phyloP scores from a whole-genome alignment of 2,113 vertebrate species.

The Diadophis punctatus region DNA sequence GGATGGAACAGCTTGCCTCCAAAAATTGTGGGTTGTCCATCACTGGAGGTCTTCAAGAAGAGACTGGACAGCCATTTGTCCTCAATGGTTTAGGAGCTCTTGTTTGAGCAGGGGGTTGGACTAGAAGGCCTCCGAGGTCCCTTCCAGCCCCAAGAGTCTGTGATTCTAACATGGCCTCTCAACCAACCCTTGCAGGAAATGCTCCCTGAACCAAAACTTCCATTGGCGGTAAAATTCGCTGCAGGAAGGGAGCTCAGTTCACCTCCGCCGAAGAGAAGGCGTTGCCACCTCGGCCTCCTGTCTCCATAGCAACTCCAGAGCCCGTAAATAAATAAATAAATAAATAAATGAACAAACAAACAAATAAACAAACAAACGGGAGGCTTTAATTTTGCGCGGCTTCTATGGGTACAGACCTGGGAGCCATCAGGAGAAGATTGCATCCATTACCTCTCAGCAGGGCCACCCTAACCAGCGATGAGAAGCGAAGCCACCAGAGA shows the following conservation, averaged over 20 bases:
- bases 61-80: too few species aligned
- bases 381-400: constrained; percentile 68
- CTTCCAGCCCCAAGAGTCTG: too few species aligned
- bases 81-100: too few species aligned
- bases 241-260: not conserved
- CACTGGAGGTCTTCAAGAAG: too few species aligned
- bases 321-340: not conserved
- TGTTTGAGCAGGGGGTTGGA: too few species aligned
- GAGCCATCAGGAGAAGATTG: constrained; percentile 72
- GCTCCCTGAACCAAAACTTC: not conserved
- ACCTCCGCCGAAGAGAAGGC: not conserved
- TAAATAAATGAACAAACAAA: not conserved
- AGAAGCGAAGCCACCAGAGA: constrained; percentile 36
- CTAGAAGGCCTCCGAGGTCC: too few species aligned
- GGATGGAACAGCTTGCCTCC: too few species aligned
- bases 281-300: not conserved
- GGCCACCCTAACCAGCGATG: constrained; percentile 21
- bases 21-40: too few species aligned
- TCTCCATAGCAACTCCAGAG: constrained; percentile 64
- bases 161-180: too few species aligned
- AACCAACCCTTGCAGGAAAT: fast-evolving
- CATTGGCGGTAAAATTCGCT: not conserved
- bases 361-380: not conserved
- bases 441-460: constrained; percentile 68
- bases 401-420: constrained; percentile 68